Percentiles rank a stretch among this genome's conserved stretches.
These are phyloP conservation scores for Equus quagga DNA, from an alignment of 2,113 vertebrate species.

Conservation along the genomic window DNA sequence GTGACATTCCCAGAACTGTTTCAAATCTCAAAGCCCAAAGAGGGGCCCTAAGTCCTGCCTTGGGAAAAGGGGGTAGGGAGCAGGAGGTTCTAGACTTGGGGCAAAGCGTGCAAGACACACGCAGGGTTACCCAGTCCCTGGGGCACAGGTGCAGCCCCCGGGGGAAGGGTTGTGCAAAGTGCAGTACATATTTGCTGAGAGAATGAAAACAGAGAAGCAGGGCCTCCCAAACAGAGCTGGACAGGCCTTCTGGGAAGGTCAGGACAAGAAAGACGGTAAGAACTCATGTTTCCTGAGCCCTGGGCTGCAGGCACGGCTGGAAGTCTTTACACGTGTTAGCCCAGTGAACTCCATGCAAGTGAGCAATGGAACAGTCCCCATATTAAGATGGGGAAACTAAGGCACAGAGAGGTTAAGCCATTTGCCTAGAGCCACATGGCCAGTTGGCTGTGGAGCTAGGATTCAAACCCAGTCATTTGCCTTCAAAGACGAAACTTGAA, in stretches of 20 bases:
- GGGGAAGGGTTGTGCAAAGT: neutral
- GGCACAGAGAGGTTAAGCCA: neutral
- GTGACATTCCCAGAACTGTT: neutral
- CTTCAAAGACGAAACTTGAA: neutral
- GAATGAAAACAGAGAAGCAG: neutral
- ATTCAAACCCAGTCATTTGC: neutral
- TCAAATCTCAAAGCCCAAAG: neutral
- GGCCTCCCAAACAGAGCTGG: neutral
- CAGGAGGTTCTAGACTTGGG: neutral
- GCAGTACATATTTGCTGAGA: neutral
- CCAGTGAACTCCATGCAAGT: neutral
- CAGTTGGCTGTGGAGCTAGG: neutral
- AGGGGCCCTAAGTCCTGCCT: neutral
- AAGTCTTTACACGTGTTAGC: neutral
- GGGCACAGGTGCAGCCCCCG: too few species aligned
- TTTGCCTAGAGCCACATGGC: neutral
- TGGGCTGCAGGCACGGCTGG: neutral
- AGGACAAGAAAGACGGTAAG: neutral
- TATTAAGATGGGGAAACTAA: neutral
- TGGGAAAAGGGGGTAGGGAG: neutral
- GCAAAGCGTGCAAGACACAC: neutral
- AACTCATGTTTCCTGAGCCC: neutral
- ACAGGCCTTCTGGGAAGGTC: neutral
- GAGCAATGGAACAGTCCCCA: accelerated
- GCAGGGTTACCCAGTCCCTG: neutral